These are phyloP conservation scores for Pseudochirops cupreus DNA, from an alignment of 2,797 vertebrate species.

Conservation along the genomic window DNA sequence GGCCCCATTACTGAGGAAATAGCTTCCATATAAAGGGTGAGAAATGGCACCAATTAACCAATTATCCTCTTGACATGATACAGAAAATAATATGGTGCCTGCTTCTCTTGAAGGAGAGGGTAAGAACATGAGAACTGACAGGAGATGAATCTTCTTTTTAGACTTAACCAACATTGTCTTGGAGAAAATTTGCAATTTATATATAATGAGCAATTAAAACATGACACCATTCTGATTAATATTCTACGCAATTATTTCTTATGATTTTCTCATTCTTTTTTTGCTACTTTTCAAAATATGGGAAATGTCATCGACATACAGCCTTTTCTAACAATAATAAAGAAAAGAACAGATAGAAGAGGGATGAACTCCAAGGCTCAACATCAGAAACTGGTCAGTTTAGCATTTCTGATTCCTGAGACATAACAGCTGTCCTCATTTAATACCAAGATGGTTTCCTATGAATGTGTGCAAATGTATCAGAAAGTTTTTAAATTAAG, in stretches of 20 bases:
- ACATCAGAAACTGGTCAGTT: neutral
- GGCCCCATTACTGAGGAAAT: constrained; percentile 1
- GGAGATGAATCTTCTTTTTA: constrained; percentile 12
- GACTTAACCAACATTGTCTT: neutral
- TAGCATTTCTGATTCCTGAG: neutral
- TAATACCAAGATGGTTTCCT: neutral
- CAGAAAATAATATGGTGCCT: neutral
- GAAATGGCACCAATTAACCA: neutral
- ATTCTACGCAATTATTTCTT: constrained; percentile 11
- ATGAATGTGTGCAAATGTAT: neutral
- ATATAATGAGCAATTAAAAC: constrained; percentile 48
- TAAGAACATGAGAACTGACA: neutral
- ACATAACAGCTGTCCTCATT: neutral
- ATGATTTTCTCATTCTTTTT: constrained; percentile 21
- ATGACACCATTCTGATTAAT: neutral
- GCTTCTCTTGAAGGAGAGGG: neutral
- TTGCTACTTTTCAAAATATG: constrained; percentile 18
- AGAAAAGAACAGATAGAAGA: neutral
- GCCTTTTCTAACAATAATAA: constrained; percentile 7
- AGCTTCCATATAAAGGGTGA: constrained; percentile 5
- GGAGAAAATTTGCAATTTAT: neutral
- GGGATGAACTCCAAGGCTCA: neutral
- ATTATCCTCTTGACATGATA: constrained; percentile 13
- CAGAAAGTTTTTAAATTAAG: constrained; percentile 34
- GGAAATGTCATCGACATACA: constrained; percentile 7